These are phyloP conservation scores for Andrena fulva DNA, from an alignment of 2,888 invertebrate species.

Conservation along the genomic window DNA sequence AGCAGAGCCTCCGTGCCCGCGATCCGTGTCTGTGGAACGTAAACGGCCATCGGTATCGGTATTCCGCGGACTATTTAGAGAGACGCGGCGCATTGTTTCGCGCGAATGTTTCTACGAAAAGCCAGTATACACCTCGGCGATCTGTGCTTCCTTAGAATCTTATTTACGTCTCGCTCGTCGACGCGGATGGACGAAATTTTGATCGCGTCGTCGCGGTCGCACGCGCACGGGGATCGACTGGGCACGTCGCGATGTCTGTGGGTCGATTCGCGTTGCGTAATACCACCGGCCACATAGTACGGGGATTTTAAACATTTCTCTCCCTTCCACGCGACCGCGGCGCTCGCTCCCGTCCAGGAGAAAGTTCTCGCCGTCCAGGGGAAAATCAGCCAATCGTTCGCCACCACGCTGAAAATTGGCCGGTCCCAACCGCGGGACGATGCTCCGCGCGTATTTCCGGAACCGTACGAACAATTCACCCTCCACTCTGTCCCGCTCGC, in stretches of 20 bases:
- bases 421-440: neutral
- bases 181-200: neutral
- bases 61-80: neutral
- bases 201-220: neutral
- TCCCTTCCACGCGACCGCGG: conserved; percentile 17
- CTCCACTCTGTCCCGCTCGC: neutral
- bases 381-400: conserved; percentile 63
- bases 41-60: conserved; percentile 2
- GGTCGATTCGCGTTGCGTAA: conserved; percentile 61
- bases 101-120: neutral
- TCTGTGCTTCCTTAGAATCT: neutral
- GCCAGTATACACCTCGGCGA: neutral
- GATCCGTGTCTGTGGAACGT: neutral
- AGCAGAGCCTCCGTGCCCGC: neutral
- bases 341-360: conserved; percentile 53
- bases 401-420: conserved; percentile 51
- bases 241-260: conserved; percentile 29
- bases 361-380: conserved; percentile 67
- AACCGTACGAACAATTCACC: conserved; percentile 2
- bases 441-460: neutral
- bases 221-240: conserved; percentile 28
- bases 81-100: neutral
- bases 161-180: neutral
- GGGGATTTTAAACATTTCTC: conserved; percentile 67
- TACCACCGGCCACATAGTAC: conserved; percentile 21